A percentile compares a stretch with the other conserved stretches of the same genome.
Conservation (phyloP, 2,113 vertebrate species). For the Geococcyx californianus region DNA sequence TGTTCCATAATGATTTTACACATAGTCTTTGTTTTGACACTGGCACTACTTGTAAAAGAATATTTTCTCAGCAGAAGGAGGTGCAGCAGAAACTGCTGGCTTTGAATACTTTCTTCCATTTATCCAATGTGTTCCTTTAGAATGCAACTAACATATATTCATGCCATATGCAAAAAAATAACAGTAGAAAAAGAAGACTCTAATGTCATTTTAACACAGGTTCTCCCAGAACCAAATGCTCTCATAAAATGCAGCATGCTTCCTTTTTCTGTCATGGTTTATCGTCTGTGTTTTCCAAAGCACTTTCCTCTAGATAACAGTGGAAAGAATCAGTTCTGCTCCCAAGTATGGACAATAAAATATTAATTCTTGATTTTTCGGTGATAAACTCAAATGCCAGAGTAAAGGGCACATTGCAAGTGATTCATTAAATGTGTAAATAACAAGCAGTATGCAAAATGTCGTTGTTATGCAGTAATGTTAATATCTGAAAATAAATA, state of each 20-base stretch:
- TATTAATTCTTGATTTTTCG: not conserved
- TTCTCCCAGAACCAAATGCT: not conserved
- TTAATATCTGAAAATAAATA: not conserved
- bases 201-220: not conserved
- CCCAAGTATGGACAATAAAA: not conserved
- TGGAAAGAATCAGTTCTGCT: not conserved
- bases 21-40: not conserved
- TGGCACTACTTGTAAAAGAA: not conserved
- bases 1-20: not conserved
- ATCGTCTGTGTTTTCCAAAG: not conserved
- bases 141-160: not conserved
- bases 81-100: not conserved
- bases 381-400: not conserved
- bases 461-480: not conserved
- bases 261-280: not conserved
- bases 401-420: not conserved
- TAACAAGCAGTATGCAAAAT: not conserved
- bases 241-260: not conserved
- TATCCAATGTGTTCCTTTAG: not conserved
- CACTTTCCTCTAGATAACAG: not conserved
- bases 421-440: not conserved
- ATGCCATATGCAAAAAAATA: not conserved
- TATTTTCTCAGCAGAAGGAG: not conserved
- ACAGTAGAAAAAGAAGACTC: rapidly evolving
- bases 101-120: not conserved